A percentile compares a stretch with the other conserved stretches of the same genome.
Conservation (phyloP, 2,113 vertebrate species). For the Formicarius rufipectus region DNA sequence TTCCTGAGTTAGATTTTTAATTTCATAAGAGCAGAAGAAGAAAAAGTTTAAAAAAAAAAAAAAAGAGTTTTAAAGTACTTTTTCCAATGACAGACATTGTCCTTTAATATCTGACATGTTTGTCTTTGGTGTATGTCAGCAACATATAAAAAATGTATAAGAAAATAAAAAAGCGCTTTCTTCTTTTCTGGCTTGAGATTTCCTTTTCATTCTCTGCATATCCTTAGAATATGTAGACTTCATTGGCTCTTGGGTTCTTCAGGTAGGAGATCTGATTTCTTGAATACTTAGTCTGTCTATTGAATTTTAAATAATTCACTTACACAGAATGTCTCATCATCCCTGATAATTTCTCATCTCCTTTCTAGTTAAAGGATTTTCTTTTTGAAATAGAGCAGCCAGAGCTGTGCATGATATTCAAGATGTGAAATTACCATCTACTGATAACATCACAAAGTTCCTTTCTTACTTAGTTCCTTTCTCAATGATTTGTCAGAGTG, state of each 20-base stretch:
- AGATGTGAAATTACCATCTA: background rate
- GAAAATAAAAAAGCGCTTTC: accelerated
- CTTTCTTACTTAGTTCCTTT: background rate
- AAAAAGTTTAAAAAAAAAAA: background rate
- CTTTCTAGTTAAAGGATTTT: background rate
- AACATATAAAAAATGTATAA: no score
- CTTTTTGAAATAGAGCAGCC: background rate
- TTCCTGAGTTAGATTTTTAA: background rate
- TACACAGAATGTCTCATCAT: background rate
- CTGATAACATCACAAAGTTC: background rate
- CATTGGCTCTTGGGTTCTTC: background rate
- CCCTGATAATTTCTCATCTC: background rate
- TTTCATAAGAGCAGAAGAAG: background rate
- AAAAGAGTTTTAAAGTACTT: background rate
- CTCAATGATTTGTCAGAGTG: background rate
- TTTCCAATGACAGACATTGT: background rate
- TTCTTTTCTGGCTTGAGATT: background rate
- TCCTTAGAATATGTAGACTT: background rate
- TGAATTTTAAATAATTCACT: background rate
- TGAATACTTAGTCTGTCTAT: background rate
- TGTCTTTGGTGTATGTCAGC: background rate
- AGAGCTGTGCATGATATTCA: background rate
- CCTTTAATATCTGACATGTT: background rate
- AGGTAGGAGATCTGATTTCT: background rate
- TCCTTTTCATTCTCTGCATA: background rate